Evolutionary conservation across 2,797 vertebrate genomes (phyloP).

Genomic region (Rhynchotus rufescens): DNA sequence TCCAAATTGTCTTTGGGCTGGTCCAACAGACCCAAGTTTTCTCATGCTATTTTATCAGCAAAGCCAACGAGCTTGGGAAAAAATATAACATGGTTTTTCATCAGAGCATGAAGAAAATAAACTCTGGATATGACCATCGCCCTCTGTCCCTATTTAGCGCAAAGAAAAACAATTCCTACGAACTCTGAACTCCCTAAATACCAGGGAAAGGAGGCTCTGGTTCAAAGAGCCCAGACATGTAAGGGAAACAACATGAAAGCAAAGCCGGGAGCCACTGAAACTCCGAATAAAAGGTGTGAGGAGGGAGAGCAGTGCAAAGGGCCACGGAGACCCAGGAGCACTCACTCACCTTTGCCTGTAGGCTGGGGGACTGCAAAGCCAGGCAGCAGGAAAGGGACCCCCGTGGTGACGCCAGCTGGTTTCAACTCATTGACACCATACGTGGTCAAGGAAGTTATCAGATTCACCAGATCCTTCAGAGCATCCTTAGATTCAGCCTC

Average conservation of each 20-base stretch:
- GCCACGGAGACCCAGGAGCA: neutral
- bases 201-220: neutral
- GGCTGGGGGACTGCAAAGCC: slow-evolving; percentile 95
- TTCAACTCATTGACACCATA: slow-evolving; percentile 95
- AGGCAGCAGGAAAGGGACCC: slow-evolving; percentile 94
- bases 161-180: neutral
- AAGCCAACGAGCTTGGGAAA: neutral
- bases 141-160: neutral
- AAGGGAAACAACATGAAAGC: neutral
- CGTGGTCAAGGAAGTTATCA: slow-evolving; percentile 94
- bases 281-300: neutral
- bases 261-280: neutral
- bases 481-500: slow-evolving; percentile 96
- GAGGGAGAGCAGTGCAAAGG: neutral
- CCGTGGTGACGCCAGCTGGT: slow-evolving; percentile 93
- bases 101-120: neutral
- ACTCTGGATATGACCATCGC: neutral
- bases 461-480: slow-evolving; percentile 95
- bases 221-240: neutral
- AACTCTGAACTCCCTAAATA: neutral
- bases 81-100: neutral
- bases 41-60: neutral
- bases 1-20: neutral
- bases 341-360: slow-evolving; percentile 90
- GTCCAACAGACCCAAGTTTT: neutral